Evolutionary conservation across 2,797 vertebrate species (phyloP).

Genomic region (Neopelma chrysocephalum): DNA sequence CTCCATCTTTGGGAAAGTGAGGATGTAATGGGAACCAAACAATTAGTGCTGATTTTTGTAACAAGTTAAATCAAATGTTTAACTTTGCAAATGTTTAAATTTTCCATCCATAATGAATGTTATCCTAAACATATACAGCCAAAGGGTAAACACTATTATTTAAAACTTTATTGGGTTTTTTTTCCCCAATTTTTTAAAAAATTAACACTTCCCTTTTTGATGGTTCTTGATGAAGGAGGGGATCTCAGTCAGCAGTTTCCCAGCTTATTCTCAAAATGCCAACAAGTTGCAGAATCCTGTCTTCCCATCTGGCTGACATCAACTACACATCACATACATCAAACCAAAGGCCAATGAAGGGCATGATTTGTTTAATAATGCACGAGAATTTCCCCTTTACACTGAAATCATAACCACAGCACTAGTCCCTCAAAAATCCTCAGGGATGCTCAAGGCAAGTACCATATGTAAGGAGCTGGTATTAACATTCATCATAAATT

Average conservation of each 20-base stretch:
- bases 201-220: not conserved
- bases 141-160: not conserved
- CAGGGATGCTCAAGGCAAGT: constrained; percentile 10
- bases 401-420: constrained; percentile 23
- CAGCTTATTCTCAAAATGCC: not conserved
- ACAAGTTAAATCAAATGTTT: not conserved
- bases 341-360: not conserved
- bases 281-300: not conserved
- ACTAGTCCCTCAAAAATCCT: constrained; percentile 2
- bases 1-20: not conserved
- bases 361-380: constrained; percentile 35
- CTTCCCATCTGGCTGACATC: not conserved
- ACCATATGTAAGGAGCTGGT: not conserved
- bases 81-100: not conserved
- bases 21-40: not conserved
- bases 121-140: not conserved
- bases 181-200: not conserved
- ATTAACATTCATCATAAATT: constrained; percentile 51
- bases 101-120: not conserved
- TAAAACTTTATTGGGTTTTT: not conserved
- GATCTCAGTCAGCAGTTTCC: not conserved
- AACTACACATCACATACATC: not conserved
- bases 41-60: constrained; percentile 1
- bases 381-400: not conserved
- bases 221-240: not conserved